Evolutionary conservation across 2,888 invertebrate genomes (phyloP), one percentile per base, ranked within the genome.

Genomic region (Cosmorhoe ocellata): DNA sequence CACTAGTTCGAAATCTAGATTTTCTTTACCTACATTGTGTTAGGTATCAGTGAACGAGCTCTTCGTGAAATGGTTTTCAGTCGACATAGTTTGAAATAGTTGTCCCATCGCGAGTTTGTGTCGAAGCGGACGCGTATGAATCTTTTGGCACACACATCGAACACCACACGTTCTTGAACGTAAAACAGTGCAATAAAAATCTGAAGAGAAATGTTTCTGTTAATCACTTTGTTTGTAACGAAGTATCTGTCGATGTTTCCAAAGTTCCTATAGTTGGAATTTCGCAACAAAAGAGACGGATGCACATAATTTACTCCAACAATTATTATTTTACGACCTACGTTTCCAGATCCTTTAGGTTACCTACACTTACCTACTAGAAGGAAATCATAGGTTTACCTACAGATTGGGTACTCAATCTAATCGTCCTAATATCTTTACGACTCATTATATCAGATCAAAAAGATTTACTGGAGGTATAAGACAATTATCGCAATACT

Each of bases 171-270:
- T 62, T 60, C 52, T 41, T 58, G 51, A 67, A 68, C 62, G 63
- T 64, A 66, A 66, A 74, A 69, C 60, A 65, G 60, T 64, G 61
- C 65, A 71, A 74, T 75, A 69, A 74, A 58, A 58, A 48, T 51
- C 31, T 58, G 51, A 60, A 61, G 61, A 62, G 64, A 73, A 71
- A 73, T 61, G 68, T 61, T 65, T 58, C 51, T 64, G 67, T 74
- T 79, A 80, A 82, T 80, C 71, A 74, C 70, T 76, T 74, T 79
- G 80, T 81, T 80, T 81, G 68, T 66, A 63, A 66, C 59, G 66
- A 69, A 66, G 66, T 69, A 64, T 67, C 65, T 64, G 58, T 59
- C 44, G 63, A 54, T 58, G 59, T 56, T 60, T 64, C 58, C 64
- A 73, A 72, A 61, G 67, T 69, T n/a, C n/a, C n/a, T n/a, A 59